These are phyloP conservation scores for Manduca sexta DNA, from an alignment of 1,140 invertebrate species.

Conservation along the genomic window DNA sequence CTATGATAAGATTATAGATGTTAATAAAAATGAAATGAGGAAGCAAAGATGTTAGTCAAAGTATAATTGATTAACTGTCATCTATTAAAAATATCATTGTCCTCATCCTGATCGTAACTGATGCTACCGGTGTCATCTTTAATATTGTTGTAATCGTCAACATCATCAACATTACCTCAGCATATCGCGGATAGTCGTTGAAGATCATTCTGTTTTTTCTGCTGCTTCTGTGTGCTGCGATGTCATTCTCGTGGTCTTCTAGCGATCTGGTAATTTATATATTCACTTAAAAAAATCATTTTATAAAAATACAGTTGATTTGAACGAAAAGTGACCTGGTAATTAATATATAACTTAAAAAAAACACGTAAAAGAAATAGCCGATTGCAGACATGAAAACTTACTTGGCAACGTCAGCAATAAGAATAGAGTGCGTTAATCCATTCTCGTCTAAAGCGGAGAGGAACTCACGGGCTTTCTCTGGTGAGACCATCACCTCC, in stretches of 20 bases:
- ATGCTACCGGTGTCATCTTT: too few relatives aligned
- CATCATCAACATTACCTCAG: constrained; percentile 1
- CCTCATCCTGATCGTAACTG: too few relatives aligned
- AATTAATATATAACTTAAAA: neutral
- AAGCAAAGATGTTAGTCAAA: too few relatives aligned
- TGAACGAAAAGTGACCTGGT: too few relatives aligned
- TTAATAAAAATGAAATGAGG: too few relatives aligned
- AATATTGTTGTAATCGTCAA: too few relatives aligned
- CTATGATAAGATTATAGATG: too few relatives aligned
- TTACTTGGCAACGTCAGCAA: constrained; percentile 27
- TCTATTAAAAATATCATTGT: too few relatives aligned
- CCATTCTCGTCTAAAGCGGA: constrained; percentile 15
- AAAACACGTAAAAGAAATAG: neutral
- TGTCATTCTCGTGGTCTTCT: constrained; percentile 4
- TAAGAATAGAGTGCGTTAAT: constrained; percentile 16
- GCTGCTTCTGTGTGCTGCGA: neutral
- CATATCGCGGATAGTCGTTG: constrained; percentile 9
- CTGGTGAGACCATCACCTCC: constrained; percentile 22
- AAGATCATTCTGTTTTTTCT: constrained; percentile 8
- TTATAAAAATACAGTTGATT: too few relatives aligned
- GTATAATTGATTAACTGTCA: too few relatives aligned
- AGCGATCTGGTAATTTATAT: constrained; percentile 6
- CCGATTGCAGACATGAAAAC: too few relatives aligned
- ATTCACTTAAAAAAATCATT: neutral
- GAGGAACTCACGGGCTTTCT: constrained; percentile 8